A percentile compares a stretch with the other conserved stretches of the same genome.
phyloP scores from a whole-genome alignment of 2,113 vertebrate genomes.

The Lates calcarifer region DNA sequence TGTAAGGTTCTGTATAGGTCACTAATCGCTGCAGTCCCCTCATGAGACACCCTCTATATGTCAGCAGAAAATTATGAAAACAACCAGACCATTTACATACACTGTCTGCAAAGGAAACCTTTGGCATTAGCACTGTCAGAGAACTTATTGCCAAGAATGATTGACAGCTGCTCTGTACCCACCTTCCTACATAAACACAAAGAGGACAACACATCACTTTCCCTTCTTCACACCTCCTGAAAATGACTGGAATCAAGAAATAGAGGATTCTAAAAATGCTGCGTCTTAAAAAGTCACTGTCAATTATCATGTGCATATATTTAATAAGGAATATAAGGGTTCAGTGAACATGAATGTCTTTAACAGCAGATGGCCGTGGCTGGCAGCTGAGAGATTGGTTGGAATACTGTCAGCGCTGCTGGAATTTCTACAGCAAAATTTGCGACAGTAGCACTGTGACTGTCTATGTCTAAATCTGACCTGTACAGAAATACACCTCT shows the following conservation, averaged over 20 bases:
- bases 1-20: neutral
- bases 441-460: neutral
- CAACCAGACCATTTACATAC: neutral
- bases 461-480: neutral
- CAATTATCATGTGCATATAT: slow-evolving; percentile 11
- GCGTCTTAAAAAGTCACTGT: neutral
- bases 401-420: neutral
- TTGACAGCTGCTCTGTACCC: slow-evolving; percentile 10
- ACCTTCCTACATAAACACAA: neutral
- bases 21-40: neutral
- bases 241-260: neutral
- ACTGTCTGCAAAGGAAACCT: slow-evolving; percentile 25
- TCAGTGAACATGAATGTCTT: neutral
- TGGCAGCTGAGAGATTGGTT: slow-evolving; percentile 1
- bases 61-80: slow-evolving; percentile 6
- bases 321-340: neutral
- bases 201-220: neutral
- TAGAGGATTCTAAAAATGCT: neutral
- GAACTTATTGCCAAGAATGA: slow-evolving; percentile 64
- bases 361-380: neutral
- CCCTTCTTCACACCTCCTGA: slow-evolving; percentile 21
- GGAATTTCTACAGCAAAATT: neutral
- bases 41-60: neutral
- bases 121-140: slow-evolving; percentile 61
- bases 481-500: neutral